Evolutionary conservation across 92 coral and sea anemone species (phyloP).

Genomic region (Metridium senile): DNA sequence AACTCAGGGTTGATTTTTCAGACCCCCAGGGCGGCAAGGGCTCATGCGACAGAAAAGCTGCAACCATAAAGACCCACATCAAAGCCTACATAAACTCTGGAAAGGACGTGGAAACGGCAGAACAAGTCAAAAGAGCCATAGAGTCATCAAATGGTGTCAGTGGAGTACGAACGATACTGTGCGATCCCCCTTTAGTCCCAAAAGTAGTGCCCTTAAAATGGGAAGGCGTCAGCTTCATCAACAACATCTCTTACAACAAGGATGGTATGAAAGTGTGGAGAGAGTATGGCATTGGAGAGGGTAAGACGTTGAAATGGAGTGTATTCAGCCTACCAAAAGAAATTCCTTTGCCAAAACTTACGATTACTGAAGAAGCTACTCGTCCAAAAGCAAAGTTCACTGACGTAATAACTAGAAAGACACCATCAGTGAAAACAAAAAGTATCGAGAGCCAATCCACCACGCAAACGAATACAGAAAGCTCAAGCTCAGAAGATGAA

Average conservation of each 20-base stretch:
- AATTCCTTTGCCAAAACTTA: constrained; percentile 2
- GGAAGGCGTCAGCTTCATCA: constrained; percentile 55
- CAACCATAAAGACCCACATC: constrained; percentile 49
- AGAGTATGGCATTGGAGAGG: constrained; percentile 35
- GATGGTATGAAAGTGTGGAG: constrained; percentile 41
- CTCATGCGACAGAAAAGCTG: constrained; percentile 56
- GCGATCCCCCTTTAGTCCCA: constrained; percentile 26
- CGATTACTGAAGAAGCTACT: constrained; percentile 11
- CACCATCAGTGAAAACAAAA: background rate
- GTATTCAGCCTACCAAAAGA: constrained; percentile 24
- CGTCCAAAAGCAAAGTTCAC: constrained; percentile 34
- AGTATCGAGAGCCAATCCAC: background rate
- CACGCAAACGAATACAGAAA: no score
- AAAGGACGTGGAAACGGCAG: constrained; percentile 39
- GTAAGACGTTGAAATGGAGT: constrained; percentile 37
- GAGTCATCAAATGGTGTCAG: constrained; percentile 40
- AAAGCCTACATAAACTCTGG: constrained; percentile 45
- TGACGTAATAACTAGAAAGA: constrained; percentile 22
- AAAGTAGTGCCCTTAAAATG: constrained; percentile 32
- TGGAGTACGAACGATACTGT: constrained; percentile 45
- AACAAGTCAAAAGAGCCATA: constrained; percentile 43
- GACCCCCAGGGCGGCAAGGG: constrained; percentile 63
- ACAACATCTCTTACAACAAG: constrained; percentile 41
- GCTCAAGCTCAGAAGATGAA: constrained; percentile 10
- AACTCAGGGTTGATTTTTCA: constrained; percentile 43